Evolutionary conservation across 2,113 vertebrate genomes (phyloP), one percentile per base, ranked within the genome.

Genomic region (Solenodon paradoxus): DNA sequence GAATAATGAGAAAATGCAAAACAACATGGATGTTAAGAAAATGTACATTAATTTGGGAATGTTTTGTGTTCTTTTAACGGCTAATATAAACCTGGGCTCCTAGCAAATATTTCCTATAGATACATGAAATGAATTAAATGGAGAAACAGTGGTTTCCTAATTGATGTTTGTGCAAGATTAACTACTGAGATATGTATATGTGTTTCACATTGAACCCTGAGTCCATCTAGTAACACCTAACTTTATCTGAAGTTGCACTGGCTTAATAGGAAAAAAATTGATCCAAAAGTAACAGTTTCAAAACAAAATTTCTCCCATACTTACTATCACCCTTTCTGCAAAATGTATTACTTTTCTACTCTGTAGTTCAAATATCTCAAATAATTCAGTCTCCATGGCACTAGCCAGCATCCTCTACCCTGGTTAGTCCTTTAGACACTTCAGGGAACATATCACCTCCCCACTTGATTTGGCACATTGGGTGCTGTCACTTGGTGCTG

Each of bases 101-200:
- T 19, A 64, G 12, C 12, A 7, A 20, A 49, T 77, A 24, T 74
- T 85, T 92, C 7, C 12, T 88, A 30, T 35, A 69, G 26, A 9
- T 71, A 77, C 30, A 57, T 9, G 1, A 6, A 71, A 30, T 26
- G 3, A 0, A 9, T 63, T 86, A 55, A 79, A 66, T 63, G 8
- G 28, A 16, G 22, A 32, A 63, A 49, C 53, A 88, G n/a, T 3
- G 69, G 15, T 85, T 79, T 84, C 2, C 30, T 92, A 61, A 90
- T 9, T 88, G 45, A 11, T 69, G 45, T 20, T 47, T 69, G 9
- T 80, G 88, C 51, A 94, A 55, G 72, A 81, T 89, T 95, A 74
- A 68, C 78, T 84, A 53, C 15, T 61, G 55, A 30, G 19, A 66
- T 2, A 57, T 28, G 59, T 57, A 40, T 19, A 24, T 3, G 4